Evolutionary conservation across 2,797 vertebrate species (phyloP).

Genomic region (Rhinatrema bivittatum): DNA sequence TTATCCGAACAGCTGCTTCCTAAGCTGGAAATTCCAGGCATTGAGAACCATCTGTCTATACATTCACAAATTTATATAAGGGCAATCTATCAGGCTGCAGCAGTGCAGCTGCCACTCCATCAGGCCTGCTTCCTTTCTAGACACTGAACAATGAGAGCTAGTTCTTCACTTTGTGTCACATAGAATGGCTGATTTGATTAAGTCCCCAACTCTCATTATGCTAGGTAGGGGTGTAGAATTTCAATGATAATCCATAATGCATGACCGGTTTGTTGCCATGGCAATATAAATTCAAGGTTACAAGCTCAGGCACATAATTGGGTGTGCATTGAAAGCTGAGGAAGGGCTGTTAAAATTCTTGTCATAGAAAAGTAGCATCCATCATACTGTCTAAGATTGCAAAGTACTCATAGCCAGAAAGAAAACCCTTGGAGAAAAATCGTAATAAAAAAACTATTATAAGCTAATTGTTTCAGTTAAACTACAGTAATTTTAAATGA

Average conservation of each 20-base stretch:
- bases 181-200: constrained; percentile 99
- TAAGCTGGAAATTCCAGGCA: constrained; percentile 86
- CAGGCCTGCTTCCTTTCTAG: constrained; percentile 76
- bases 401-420: constrained; percentile 89
- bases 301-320: constrained; percentile 98
- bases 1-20: constrained; percentile 94
- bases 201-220: constrained; percentile 98
- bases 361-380: constrained; percentile 95
- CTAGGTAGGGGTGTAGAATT: constrained; percentile 99
- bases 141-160: constrained; percentile 83
- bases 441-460: constrained; percentile 67
- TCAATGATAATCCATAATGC: constrained; percentile 99
- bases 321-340: constrained; percentile 90
- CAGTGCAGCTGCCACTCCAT: constrained; percentile 85
- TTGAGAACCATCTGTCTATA: constrained; percentile 98
- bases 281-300: constrained; percentile 99
- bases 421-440: constrained; percentile 77
- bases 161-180: constrained; percentile 96
- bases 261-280: constrained; percentile 98
- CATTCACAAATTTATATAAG: constrained; percentile 88
- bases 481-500: constrained; percentile 43
- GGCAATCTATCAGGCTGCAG: constrained; percentile 91
- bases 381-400: constrained; percentile 91
- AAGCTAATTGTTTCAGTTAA: constrained; percentile 51
- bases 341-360: constrained; percentile 98